Evolutionary conservation across 2,113 vertebrate species (phyloP), one percentile per base, ranked within the genome.

Genomic region (Neogale vison): DNA sequence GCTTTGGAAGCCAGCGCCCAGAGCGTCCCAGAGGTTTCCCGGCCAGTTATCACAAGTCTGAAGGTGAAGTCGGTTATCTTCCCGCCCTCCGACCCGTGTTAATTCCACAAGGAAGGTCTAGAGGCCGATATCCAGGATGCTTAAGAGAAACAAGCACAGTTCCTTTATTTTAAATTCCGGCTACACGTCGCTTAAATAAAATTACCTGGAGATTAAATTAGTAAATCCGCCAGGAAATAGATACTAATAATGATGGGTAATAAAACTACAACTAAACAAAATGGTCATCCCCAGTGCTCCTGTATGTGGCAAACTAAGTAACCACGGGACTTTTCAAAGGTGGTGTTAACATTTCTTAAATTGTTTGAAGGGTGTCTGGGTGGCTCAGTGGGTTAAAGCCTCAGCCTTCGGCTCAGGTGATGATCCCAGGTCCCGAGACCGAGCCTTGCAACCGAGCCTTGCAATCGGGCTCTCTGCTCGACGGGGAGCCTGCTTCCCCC

Each of bases 1-100:
- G 4, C 82, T 52, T 1, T 18, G 29, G 57, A 57, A 11, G n/a
- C 57, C 57, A 14, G 24, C 20, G 34, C 42, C 36, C 50, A 36
- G 71, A 24, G 61, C 0, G 6, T 24, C 29, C n/a, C 39, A 18
- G 7, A 42, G 31, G 69, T 36, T 17, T 18, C 42, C 5, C 20
- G 0, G 50, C 23, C 26, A 29, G 29, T 67, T 71, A 11, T 14
- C 24, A 0, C 9, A 42, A 59, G 9, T 67, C 18, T 14, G 21
- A 5, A 45, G 5, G 39, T 7, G 26, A 65, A 14, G 23, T 52
- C 21, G 1, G 1, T 15, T 34, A 5, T 67, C 76, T 36, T 9
- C 24, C 26, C 1, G 10, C 29, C 4, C 31, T 65, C 83, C 1
- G 5, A 31, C 47, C 24, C 0, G 0, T 7, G 39, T 63, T 45